Conservation (phyloP, 2,888 invertebrate species). For the Pseudococcus viburni region DNA sequence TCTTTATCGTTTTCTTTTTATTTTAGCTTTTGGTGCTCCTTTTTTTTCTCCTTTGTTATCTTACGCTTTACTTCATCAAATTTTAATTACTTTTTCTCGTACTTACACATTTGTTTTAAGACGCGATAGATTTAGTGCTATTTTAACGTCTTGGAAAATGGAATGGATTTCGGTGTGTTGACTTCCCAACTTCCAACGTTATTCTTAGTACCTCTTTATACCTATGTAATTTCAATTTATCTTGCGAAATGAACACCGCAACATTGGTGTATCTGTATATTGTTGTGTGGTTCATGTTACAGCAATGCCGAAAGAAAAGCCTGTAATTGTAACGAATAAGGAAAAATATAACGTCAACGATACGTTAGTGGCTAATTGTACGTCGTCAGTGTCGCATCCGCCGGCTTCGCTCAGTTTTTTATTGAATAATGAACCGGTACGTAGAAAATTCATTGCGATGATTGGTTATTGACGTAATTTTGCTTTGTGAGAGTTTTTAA, state of each 20-base stretch:
- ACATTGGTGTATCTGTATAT: background rate
- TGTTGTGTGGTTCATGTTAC: slow-evolving; percentile 69
- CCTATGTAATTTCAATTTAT: background rate
- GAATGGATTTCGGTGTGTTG: background rate
- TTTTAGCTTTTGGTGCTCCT: background rate
- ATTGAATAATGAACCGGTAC: slow-evolving; percentile 85
- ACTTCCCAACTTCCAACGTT: background rate
- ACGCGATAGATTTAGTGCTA: slow-evolving; percentile 34
- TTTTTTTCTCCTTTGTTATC: background rate
- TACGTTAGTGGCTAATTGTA: slow-evolving; percentile 82
- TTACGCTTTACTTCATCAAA: slow-evolving; percentile 28
- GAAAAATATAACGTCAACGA: slow-evolving; percentile 84
- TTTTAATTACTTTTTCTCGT: slow-evolving; percentile 30
- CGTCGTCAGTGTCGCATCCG: slow-evolving; percentile 82
- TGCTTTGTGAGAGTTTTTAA: no score
- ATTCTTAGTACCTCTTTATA: no score
- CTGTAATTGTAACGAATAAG: slow-evolving; percentile 79
- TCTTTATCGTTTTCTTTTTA: slow-evolving; percentile 28
- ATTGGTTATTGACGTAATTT: no score
- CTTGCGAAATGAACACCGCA: background rate
- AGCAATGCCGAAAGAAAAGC: slow-evolving; percentile 81
- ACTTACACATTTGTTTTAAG: slow-evolving; percentile 12
- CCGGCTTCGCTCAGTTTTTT: slow-evolving; percentile 82
- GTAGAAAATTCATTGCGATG: slow-evolving; percentile 69
- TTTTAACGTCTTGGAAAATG: background rate